Evolutionary conservation across 2,797 vertebrate species (phyloP), one percentile per base, ranked within the genome.

Genomic region (Varecia variegata): DNA sequence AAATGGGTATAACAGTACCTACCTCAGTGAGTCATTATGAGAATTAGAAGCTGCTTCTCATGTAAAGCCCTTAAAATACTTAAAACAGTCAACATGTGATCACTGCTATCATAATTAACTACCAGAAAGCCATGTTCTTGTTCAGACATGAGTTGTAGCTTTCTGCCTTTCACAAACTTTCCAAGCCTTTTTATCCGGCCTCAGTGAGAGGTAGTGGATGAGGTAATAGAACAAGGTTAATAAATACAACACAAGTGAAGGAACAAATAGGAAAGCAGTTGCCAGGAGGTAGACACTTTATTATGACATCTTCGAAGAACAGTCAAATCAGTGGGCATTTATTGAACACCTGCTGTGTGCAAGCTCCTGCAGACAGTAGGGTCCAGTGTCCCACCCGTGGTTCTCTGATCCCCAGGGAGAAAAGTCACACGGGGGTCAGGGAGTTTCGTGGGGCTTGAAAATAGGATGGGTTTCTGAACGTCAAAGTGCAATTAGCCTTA

Each of bases 241-340:
- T 21, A 45, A 45, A 92, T 3, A 74, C 71, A 58, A 70, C 71
- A 47, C 14, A 8, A 43, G 67, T 7, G 30, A 82, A 93, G 35
- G 35, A 93, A 89, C 38, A 43, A 88, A 50, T 15, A n/a, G 50
- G 43, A 54, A 74, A 38, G 17, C 52, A 47, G 30, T 70, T 97
- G 70, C 82, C 56, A 73, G 54, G 92, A 97, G 95, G 93, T 97
- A 95, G 96, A 94, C 60, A 76, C 40, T 97, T 98, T 97, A 98
- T 97, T 98, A 67, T 5, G 43, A n/a, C 1, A 70, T 97, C 88
- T 94, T 93, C 84, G 73, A 43, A 83, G 32, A 27, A 70, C 90
- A 83, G 35, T 89, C n/a, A 50, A 58, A 88, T 62, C 62, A 27
- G 30, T 21, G 45, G 45, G 68, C 87, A 45, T 32, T 70, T 27